Conservation (phyloP, 2,797 vertebrate species). For the Anisognathus igniventris region DNA sequence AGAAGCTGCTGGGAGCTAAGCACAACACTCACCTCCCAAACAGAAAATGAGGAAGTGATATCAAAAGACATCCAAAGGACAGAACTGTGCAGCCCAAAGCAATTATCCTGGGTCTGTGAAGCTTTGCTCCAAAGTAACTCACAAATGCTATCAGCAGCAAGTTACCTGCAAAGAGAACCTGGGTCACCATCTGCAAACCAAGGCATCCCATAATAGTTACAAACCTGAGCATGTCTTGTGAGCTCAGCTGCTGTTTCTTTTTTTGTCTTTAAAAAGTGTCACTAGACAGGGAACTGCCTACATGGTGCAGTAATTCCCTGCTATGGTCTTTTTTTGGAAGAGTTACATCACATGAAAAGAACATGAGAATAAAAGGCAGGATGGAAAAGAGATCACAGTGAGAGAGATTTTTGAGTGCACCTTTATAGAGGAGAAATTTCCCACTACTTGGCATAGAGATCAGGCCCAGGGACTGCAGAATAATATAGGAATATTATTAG, state of each 20-base stretch:
- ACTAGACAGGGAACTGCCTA: neutral
- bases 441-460: neutral
- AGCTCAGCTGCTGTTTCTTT: neutral
- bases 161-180: slow-evolving; percentile 76
- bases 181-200: neutral
- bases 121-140: slow-evolving; percentile 87
- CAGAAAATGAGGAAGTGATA: slow-evolving; percentile 86
- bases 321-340: neutral
- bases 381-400: neutral
- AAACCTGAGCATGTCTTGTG: neutral
- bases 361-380: neutral
- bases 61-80: slow-evolving; percentile 83
- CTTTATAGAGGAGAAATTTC: neutral
- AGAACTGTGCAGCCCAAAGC: slow-evolving; percentile 81
- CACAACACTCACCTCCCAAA: slow-evolving; percentile 79
- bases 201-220: neutral
- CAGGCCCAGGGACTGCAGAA: neutral
- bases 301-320: neutral
- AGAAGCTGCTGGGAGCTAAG: neutral
- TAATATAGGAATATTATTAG: neutral
- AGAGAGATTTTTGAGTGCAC: neutral
- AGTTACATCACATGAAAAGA: neutral
- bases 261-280: neutral
- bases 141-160: slow-evolving; percentile 86
- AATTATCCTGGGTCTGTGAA: slow-evolving; percentile 87